A percentile compares a stretch with the other conserved stretches of the same genome.
phyloP scores from a whole-genome alignment of 53 echinoderm and acorn worm species.

The Hippasteria phrygiana region DNA sequence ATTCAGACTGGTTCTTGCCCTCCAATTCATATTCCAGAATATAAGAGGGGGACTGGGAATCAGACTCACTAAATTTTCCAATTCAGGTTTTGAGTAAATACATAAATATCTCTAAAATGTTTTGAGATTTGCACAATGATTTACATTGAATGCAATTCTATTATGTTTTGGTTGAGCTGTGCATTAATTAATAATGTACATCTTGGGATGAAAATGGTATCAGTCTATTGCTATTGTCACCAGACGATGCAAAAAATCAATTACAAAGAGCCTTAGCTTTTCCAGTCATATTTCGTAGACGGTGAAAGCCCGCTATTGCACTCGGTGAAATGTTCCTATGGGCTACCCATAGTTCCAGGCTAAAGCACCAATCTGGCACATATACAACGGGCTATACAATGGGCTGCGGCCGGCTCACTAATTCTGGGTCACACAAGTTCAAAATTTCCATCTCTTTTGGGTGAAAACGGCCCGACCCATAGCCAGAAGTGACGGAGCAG shows the following conservation, averaged over 20 bases:
- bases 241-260: not conserved
- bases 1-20: no score
- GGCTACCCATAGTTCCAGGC: conserved; percentile 30
- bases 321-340: not conserved
- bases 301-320: not conserved
- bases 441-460: conserved; percentile 1
- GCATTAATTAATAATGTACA: not conserved
- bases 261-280: not conserved
- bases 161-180: no score
- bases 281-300: no score
- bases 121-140: no score
- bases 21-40: no score
- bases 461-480: not conserved
- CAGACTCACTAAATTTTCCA: no score
- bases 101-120: no score
- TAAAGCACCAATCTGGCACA: conserved; percentile 42
- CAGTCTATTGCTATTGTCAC: not conserved
- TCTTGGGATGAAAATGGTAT: not conserved
- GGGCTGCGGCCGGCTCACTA: not conserved
- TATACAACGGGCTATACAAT: conserved; percentile 37
- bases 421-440: conserved; percentile 61
- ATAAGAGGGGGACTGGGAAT: no score
- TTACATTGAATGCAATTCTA: no score
- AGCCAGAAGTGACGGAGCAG: not conserved
- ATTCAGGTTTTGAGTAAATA: no score